Evolutionary conservation across 2,113 vertebrate genomes (phyloP).

Genomic region (Centropus bengalensis): DNA sequence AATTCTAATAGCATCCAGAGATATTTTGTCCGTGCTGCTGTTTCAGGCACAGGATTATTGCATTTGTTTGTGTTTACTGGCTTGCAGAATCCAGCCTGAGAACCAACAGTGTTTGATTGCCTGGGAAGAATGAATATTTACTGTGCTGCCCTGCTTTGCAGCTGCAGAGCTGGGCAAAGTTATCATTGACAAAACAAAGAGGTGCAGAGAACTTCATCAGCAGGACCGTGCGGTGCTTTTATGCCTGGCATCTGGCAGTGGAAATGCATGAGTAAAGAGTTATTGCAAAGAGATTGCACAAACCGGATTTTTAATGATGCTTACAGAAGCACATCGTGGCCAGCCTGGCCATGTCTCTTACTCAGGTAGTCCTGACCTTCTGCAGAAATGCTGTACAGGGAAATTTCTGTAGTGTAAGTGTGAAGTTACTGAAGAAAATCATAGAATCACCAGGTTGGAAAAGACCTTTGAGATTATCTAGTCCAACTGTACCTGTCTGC

Average conservation of each 20-base stretch:
- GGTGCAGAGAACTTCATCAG: slow-evolving; percentile 13
- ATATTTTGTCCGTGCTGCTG: not conserved
- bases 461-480: no score
- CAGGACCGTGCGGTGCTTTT: not conserved
- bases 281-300: slow-evolving; percentile 28
- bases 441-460: no score
- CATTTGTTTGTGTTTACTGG: not conserved
- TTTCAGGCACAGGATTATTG: not conserved
- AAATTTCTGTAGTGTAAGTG: not conserved
- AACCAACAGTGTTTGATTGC: not conserved
- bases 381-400: not conserved
- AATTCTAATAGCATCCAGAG: not conserved
- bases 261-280: slow-evolving; percentile 20
- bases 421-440: not conserved
- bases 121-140: slow-evolving; percentile 36
- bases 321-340: slow-evolving; percentile 9
- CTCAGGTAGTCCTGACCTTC: not conserved
- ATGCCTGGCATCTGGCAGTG: slow-evolving; percentile 14
- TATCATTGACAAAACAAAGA: slow-evolving; percentile 5
- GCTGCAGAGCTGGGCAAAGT: slow-evolving; percentile 20
- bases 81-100: not conserved
- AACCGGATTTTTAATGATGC: slow-evolving; percentile 25
- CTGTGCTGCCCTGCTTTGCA: not conserved
- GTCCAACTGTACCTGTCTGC: no score
- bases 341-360: not conserved